Base-by-base conservation (phyloP, 2,113 vertebrate species). In the Grammomys dolichurus region DNA sequence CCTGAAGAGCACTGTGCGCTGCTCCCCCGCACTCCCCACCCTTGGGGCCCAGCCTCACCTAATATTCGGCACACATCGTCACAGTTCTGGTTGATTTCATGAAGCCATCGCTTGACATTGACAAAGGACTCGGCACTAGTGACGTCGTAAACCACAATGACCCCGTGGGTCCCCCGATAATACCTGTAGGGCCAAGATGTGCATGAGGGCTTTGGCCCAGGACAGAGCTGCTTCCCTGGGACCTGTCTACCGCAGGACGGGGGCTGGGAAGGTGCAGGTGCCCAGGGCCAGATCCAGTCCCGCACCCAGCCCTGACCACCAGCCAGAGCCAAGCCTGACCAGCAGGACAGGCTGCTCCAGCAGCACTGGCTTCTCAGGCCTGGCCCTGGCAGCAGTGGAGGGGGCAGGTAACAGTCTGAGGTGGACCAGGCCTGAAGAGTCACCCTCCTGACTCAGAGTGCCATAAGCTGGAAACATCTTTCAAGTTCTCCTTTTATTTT, bases 21-120 rank as follows among this genome's bases (percentile, higher is more conserved):
- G 2, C 87, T 77, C 56, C 0, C 84, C 67, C 43, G 5, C 60
- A 0, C 1, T 19, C 58, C 58, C 77, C 51, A 17, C 51, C 24
- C 22, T 9, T 7, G 0, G 16, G 20, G 13, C 22, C 58, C 63
- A 11, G 58, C 98, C 97, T 98, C 97, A 99, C 99, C 99, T 98
- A 99, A 98, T 99, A 99, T 99, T 98, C 99, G 99, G 98, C 99
- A 99, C 87, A 99, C 99, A 4, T 99, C 99, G 40, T 99, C 99
- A 97, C 99, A 99, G 76, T 99, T 99, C 97, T 99, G 99, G 98
- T 99, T 99, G 97, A 99, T 99, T 99, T 99, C 99, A 91, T 99
- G 99, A 96, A 99, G 98, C 99, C 99, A 99, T 98, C 99, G 99
- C 97, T 99, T 99, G 96, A 99, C 99, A 40, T 99, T 99, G 98